Conservation (phyloP, 2,113 vertebrate species). For the Crypturellus undulatus region DNA sequence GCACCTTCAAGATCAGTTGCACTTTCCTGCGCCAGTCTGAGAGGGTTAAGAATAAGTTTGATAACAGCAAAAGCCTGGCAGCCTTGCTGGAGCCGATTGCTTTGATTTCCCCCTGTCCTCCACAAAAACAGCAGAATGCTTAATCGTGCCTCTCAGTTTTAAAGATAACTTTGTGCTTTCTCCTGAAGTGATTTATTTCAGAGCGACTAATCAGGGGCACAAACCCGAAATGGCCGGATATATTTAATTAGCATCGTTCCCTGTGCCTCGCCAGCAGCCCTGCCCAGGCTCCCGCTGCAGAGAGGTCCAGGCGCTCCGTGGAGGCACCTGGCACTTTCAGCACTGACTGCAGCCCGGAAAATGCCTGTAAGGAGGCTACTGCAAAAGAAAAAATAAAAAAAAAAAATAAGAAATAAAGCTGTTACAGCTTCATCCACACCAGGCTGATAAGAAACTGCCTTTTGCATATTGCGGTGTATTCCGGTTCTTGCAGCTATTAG, state of each 20-base stretch:
- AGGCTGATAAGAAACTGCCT: neutral
- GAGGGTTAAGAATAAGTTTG: neutral
- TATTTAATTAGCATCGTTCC: slow-evolving; percentile 50
- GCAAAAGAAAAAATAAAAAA: neutral
- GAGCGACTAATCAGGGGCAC: slow-evolving; percentile 38
- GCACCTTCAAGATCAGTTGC: neutral
- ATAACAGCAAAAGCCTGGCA: neutral
- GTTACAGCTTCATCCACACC: neutral
- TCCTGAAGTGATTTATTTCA: neutral
- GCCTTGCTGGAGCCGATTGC: neutral
- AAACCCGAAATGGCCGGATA: slow-evolving; percentile 51
- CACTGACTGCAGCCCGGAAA: slow-evolving; percentile 29
- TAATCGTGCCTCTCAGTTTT: neutral
- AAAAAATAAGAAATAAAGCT: neutral
- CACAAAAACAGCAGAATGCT: neutral
- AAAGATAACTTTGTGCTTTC: neutral
- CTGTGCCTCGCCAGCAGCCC: slow-evolving; percentile 15
- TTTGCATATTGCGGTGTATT: neutral
- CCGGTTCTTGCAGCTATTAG: neutral
- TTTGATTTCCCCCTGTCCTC: neutral
- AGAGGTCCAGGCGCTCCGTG: neutral
- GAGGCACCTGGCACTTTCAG: slow-evolving; percentile 20
- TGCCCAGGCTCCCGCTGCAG: slow-evolving; percentile 40
- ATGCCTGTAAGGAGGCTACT: slow-evolving; percentile 39
- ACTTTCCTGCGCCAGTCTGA: neutral